A percentile compares a stretch with the other conserved stretches of the same genome.
phyloP scores from a whole-genome alignment of 1,140 invertebrate species.

The Tigriopus japonicus region DNA sequence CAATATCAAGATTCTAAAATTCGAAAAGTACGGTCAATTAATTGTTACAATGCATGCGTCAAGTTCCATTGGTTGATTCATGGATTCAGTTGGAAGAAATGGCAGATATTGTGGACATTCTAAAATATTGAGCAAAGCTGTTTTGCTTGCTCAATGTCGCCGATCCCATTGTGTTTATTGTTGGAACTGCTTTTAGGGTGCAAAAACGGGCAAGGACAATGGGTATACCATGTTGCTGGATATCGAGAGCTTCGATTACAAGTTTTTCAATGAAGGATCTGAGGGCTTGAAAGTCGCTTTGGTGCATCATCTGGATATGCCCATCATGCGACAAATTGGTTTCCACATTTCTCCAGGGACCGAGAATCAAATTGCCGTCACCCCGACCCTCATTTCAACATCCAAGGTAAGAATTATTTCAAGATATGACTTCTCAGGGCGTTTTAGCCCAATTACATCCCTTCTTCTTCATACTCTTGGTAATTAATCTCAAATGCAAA shows the following conservation, averaged over 20 bases:
- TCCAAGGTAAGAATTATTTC: neutral
- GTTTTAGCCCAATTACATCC: neutral
- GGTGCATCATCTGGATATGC: constrained; percentile 14
- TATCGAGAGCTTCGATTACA: constrained; percentile 13
- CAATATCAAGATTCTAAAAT: too few species aligned
- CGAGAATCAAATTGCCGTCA: constrained; percentile 14
- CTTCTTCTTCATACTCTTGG: too few species aligned
- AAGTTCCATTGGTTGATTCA: too few species aligned
- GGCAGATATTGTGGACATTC: too few species aligned
- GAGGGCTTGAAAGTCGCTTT: constrained; percentile 14
- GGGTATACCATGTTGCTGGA: constrained; percentile 14
- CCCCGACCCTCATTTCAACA: constrained; percentile 10
- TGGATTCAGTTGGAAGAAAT: too few species aligned
- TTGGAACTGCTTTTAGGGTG: constrained; percentile 2
- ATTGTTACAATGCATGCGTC: too few species aligned
- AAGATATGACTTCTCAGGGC: neutral
- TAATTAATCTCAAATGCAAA: too few species aligned
- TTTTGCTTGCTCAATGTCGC: too few species aligned
- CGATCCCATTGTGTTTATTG: too few species aligned
- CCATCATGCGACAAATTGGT: constrained; percentile 13
- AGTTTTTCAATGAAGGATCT: constrained; percentile 9
- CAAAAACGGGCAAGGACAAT: constrained; percentile 14
- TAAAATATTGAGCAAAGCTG: too few species aligned
- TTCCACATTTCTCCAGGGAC: constrained; percentile 14
- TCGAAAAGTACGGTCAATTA: too few species aligned